Conservation (phyloP, 2,797 vertebrate genomes). For the Emydoidea blandingii region DNA sequence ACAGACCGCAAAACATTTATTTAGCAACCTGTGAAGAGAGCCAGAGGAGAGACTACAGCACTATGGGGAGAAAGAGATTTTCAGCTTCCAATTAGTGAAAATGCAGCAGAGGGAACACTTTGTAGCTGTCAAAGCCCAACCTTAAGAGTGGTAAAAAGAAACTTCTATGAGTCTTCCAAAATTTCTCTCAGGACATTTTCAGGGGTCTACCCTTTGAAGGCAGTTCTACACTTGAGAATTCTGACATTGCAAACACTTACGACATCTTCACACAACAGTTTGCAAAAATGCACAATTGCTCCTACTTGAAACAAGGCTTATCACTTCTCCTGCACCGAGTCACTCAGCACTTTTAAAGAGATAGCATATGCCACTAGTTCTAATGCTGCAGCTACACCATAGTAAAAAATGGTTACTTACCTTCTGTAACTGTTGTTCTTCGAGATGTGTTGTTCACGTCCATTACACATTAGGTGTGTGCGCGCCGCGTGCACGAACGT, state of each 20-base stretch:
- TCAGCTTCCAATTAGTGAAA: background rate
- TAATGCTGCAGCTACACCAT: too few species aligned
- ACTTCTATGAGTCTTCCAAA: background rate
- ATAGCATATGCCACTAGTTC: background rate
- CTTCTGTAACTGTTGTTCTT: too few species aligned
- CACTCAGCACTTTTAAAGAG: background rate
- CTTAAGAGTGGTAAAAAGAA: background rate
- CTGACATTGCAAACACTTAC: background rate
- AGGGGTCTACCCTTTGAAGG: background rate
- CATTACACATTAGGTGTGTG: too few species aligned
- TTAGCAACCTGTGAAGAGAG: background rate
- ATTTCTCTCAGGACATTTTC: background rate
- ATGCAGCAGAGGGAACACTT: background rate
- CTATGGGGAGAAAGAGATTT: slow-evolving; percentile 2
- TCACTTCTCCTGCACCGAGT: background rate
- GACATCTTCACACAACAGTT: background rate
- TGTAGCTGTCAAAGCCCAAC: background rate
- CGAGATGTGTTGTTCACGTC: too few species aligned
- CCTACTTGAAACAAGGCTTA: background rate
- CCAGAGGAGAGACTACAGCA: background rate
- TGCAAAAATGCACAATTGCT: background rate
- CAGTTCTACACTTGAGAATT: background rate
- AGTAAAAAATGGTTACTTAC: too few species aligned
- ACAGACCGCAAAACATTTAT: background rate
- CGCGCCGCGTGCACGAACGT: too few species aligned